These are phyloP conservation scores for Hylia prasina DNA, from an alignment of 2,113 vertebrate genomes.

Conservation along the genomic window DNA sequence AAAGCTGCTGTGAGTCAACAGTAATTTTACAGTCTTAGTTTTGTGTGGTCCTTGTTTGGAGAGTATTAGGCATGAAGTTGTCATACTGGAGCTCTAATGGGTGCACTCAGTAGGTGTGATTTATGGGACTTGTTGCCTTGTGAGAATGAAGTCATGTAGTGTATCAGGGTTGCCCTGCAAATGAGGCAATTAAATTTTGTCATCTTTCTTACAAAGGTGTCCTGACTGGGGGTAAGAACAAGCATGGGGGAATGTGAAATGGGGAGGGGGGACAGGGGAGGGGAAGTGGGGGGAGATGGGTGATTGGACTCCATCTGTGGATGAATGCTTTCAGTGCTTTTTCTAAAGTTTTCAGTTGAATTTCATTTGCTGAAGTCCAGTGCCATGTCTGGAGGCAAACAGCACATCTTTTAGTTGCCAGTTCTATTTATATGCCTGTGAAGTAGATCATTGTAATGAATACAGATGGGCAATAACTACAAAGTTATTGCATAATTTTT, in stretches of 20 bases:
- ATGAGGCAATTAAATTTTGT: slow-evolving; percentile 19
- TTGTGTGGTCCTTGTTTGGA: slow-evolving; percentile 72
- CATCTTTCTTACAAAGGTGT: not conserved
- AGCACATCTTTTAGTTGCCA: slow-evolving; percentile 54
- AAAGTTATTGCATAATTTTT: slow-evolving; percentile 81
- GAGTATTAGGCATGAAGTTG: slow-evolving; percentile 39
- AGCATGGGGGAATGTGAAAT: not conserved
- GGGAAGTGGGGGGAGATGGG: not conserved
- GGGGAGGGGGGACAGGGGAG: not conserved
- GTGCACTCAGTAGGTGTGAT: slow-evolving; percentile 25
- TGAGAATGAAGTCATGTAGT: slow-evolving; percentile 13
- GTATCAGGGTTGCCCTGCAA: not conserved
- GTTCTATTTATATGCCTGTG: slow-evolving; percentile 73
- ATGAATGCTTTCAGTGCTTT: not conserved
- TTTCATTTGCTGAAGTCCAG: slow-evolving; percentile 37
- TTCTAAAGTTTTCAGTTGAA: slow-evolving; percentile 30
- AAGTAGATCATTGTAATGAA: slow-evolving; percentile 76
- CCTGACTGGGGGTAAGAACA: not conserved
- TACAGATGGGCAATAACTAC: slow-evolving; percentile 76
- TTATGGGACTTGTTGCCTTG: not conserved
- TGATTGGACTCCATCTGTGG: not conserved
- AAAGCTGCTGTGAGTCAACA: slow-evolving; percentile 65
- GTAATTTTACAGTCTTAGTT: slow-evolving; percentile 63
- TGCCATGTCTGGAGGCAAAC: slow-evolving; percentile 35
- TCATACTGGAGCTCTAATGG: slow-evolving; percentile 20